Evolutionary conservation across 2,888 invertebrate genomes (phyloP).

Genomic region (Caradrina kadenii): DNA sequence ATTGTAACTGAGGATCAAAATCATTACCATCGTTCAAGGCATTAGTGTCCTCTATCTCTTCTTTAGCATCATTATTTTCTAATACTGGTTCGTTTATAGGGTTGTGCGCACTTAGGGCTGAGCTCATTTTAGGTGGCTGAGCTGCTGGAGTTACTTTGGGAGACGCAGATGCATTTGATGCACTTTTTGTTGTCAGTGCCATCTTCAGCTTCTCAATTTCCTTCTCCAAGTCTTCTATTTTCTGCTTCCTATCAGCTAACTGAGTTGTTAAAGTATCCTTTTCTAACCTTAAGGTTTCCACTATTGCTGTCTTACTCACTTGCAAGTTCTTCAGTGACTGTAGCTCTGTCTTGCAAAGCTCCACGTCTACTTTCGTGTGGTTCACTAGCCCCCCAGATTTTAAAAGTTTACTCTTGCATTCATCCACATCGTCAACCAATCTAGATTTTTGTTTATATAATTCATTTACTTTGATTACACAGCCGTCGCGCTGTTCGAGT

Average conservation of each 20-base stretch:
- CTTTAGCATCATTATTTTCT: conserved; percentile 88
- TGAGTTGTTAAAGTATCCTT: conserved; percentile 84
- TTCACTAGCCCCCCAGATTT: conserved; percentile 83
- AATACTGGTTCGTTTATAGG: conserved; percentile 82
- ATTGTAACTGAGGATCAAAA: conserved; percentile 80
- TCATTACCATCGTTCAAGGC: conserved; percentile 82
- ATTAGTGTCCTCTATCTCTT: conserved; percentile 87
- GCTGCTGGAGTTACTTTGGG: conserved; percentile 84
- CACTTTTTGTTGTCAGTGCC: conserved; percentile 82
- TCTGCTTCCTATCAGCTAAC: conserved; percentile 81
- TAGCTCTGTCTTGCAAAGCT: conserved; percentile 85
- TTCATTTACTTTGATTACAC: conserved; percentile 80
- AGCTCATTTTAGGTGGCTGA: conserved; percentile 82
- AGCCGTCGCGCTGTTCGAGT: conserved; percentile 82
- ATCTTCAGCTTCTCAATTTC: conserved; percentile 81
- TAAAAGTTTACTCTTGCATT: conserved; percentile 75
- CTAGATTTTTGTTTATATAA: conserved; percentile 80
- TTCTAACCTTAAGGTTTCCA: conserved; percentile 85
- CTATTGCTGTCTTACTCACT: conserved; percentile 83
- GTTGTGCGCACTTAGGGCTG: conserved; percentile 79
- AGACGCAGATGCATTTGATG: conserved; percentile 72
- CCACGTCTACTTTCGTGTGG: conserved; percentile 81
- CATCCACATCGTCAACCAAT: conserved; percentile 75
- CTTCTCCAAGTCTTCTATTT: conserved; percentile 83
- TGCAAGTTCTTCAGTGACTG: conserved; percentile 87